Conservation (phyloP, 2,113 vertebrate genomes). For the Oryzias javanicus region DNA sequence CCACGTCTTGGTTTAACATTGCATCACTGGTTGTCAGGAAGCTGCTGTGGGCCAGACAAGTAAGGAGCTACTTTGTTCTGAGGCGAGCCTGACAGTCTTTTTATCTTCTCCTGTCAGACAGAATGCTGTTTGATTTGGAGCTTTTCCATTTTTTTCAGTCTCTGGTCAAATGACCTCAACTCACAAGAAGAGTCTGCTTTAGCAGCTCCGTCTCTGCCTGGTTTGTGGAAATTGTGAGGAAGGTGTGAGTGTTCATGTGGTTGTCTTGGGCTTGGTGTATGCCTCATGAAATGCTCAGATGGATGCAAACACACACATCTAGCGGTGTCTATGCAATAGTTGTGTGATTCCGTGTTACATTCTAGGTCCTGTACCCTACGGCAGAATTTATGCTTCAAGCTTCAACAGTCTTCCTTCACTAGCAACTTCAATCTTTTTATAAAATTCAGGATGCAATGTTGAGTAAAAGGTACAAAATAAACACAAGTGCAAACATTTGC, state of each 20-base stretch:
- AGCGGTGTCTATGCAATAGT: neutral
- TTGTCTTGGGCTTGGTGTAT: constrained; percentile 5
- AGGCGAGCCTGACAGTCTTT: constrained; percentile 65
- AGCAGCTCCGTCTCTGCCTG: constrained; percentile 27
- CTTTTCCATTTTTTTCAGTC: constrained; percentile 53
- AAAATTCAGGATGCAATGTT: no score
- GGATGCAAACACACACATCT: constrained; percentile 5
- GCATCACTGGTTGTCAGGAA: constrained; percentile 52
- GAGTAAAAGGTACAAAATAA: neutral
- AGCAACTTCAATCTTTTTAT: neutral
- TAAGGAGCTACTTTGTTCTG: constrained; percentile 72
- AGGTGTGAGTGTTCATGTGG: constrained; percentile 18
- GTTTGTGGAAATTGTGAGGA: constrained; percentile 25
- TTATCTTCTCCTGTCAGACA: constrained; percentile 75
- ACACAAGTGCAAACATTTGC: neutral
- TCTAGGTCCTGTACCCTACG: neutral
- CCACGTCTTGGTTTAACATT: constrained; percentile 56
- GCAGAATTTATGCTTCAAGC: neutral
- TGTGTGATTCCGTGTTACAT: neutral
- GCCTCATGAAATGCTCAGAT: constrained; percentile 21
- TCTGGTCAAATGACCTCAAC: constrained; percentile 69
- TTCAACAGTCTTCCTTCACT: neutral
- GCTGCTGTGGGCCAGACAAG: constrained; percentile 70
- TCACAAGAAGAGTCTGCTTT: constrained; percentile 30
- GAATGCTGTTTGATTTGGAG: constrained; percentile 72